These are phyloP conservation scores for Neofelis nebulosa DNA, from an alignment of 2,113 vertebrate genomes.

Conservation along the genomic window DNA sequence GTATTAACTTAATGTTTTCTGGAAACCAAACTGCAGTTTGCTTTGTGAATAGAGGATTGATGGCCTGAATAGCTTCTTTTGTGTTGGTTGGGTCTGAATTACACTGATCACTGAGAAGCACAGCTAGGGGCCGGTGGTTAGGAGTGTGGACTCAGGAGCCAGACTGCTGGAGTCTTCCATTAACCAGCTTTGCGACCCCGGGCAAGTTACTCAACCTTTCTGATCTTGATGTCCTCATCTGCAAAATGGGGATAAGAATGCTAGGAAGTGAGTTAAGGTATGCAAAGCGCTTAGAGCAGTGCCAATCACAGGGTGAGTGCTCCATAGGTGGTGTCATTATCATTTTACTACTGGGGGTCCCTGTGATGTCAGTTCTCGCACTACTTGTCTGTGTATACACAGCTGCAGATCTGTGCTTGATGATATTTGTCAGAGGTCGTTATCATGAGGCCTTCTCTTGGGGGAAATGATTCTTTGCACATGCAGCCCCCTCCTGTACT, in stretches of 20 bases:
- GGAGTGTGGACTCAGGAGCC: not conserved
- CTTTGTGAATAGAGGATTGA: not conserved
- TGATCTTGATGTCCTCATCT: not conserved
- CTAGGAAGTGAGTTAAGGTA: not conserved
- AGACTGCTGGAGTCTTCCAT: not conserved
- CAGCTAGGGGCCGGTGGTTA: not conserved
- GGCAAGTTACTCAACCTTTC: not conserved
- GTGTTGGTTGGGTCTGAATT: not conserved
- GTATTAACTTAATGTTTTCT: not conserved
- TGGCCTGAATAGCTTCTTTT: not conserved
- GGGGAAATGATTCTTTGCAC: not conserved
- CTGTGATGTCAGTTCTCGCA: not conserved
- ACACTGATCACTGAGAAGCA: not conserved
- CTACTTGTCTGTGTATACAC: not conserved
- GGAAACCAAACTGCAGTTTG: not conserved
- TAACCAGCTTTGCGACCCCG: not conserved
- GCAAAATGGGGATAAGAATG: not conserved
- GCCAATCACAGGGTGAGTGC: not conserved
- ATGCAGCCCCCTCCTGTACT: not conserved
- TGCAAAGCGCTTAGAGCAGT: not conserved
- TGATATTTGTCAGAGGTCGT: not conserved
- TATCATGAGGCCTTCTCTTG: not conserved
- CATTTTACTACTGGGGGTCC: not conserved
- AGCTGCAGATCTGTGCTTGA: not conserved
- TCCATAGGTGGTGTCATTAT: not conserved